phyloP scores from a whole-genome alignment of 2,113 vertebrate genomes.

The Podarcis cretensis region DNA sequence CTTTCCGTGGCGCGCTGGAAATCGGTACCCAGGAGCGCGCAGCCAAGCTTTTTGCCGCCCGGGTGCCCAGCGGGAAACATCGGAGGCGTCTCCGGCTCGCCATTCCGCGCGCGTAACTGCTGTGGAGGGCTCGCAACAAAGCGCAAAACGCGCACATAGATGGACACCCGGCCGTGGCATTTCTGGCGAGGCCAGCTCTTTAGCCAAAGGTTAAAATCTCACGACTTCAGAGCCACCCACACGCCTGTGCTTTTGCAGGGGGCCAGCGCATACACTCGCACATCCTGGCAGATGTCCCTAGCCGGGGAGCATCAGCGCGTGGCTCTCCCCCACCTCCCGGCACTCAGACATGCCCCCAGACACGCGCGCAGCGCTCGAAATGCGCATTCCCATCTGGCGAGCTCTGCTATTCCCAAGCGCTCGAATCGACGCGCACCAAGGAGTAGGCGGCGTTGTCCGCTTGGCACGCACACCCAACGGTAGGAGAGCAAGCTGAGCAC shows the following conservation, averaged over 20 bases:
- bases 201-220: no score
- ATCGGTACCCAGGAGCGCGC: no score
- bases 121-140: no score
- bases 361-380: neutral
- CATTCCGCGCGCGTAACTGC: no score
- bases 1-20: no score
- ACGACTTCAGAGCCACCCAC: neutral
- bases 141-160: no score
- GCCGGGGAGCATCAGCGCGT: neutral
- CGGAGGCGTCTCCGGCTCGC: no score
- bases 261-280: neutral
- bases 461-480: neutral
- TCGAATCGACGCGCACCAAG: neutral
- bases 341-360: neutral
- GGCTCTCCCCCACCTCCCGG: neutral
- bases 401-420: neutral
- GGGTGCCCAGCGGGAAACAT: no score
- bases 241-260: neutral
- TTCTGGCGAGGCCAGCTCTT: neutral
- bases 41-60: no score
- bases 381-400: no score
- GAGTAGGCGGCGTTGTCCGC: neutral
- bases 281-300: neutral
- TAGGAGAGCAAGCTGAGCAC: neutral
- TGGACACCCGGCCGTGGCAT: neutral